A percentile compares a stretch with the other conserved stretches of the same genome.
These are phyloP conservation scores for Alfaro cultratus DNA, from an alignment of 2,797 vertebrate species.

Conservation along the genomic window DNA sequence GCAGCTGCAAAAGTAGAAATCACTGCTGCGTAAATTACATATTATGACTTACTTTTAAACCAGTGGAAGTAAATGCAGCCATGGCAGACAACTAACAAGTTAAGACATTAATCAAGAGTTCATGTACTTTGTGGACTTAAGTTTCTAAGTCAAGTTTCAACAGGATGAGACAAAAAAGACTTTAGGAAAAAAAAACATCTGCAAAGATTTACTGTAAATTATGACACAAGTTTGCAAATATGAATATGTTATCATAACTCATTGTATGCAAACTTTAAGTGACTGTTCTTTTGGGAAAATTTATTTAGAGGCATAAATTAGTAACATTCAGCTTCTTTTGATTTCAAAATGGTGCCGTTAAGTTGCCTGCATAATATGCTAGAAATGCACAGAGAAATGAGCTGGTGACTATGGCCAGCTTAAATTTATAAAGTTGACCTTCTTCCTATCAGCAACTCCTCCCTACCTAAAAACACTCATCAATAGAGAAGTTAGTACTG, in stretches of 20 bases:
- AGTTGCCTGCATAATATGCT: background rate
- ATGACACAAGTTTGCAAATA: background rate
- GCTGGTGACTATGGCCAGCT: background rate
- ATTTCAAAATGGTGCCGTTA: background rate
- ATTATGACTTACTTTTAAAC: background rate
- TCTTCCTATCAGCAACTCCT: background rate
- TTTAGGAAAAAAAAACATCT: background rate
- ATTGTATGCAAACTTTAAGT: background rate
- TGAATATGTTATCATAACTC: background rate
- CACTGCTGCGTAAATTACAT: background rate
- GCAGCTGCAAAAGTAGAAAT: background rate
- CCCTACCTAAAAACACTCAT: background rate
- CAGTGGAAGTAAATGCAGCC: background rate
- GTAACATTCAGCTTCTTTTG: background rate
- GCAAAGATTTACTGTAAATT: background rate
- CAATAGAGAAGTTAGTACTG: background rate
- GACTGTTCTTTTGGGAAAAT: background rate
- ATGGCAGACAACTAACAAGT: background rate
- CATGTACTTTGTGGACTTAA: background rate
- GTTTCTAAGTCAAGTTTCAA: background rate
- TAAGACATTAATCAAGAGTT: background rate
- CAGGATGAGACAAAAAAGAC: background rate
- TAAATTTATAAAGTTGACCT: background rate
- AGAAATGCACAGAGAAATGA: background rate
- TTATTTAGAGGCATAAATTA: background rate